Base-by-base conservation (phyloP, 2,888 invertebrate species). In the Napeogenes inachia region DNA sequence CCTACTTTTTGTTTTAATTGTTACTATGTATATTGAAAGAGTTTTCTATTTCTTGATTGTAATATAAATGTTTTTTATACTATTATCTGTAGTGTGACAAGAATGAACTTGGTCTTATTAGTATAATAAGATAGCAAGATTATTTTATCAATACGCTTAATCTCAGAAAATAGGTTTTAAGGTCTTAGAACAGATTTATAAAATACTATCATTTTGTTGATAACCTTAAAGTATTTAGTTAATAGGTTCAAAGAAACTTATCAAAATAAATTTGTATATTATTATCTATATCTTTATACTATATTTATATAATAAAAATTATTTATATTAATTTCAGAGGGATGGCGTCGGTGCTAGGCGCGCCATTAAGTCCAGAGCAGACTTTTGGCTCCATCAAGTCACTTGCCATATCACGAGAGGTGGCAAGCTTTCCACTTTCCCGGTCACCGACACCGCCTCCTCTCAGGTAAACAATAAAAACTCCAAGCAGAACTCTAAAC, bases 351-450 rank as follows among this genome's bases (percentile, higher is more conserved):
- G 91, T 92, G 61, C 90, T 93, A 38, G 93, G 93, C 71, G 93
- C 93, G 64, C 94, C 94, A 70, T 84, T 94, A 65, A 94, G 94
- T 73, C 94, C 94, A 54, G 94, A 94, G 80, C 94, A 94, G 84
- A 93, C 94, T 4, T 94, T 94, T 75, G 95, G 94, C 66, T 94
- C 94, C 65, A 94, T 94, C 76, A 92, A 94, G 71, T 94, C 94
- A 47, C 87, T 95, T 69, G 93, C 94, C 38, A 93, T 93, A 74
- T 93, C 94, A 59, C 88, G 94, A 71, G 95, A 95, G 81, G 94
- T 95, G 61, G 95, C 95, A 71, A 94, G 94, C 79, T 95, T 95
- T 75, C 95, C 95, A n/a, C 81, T 94, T 45, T 94, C 94, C 13
- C 91, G 94, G 68, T 94, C 94, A 56, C 94, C 94, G 45, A 94